phyloP scores from a whole-genome alignment of 2,888 invertebrate genomes.

The Mesodorylaimus sp. region DNA sequence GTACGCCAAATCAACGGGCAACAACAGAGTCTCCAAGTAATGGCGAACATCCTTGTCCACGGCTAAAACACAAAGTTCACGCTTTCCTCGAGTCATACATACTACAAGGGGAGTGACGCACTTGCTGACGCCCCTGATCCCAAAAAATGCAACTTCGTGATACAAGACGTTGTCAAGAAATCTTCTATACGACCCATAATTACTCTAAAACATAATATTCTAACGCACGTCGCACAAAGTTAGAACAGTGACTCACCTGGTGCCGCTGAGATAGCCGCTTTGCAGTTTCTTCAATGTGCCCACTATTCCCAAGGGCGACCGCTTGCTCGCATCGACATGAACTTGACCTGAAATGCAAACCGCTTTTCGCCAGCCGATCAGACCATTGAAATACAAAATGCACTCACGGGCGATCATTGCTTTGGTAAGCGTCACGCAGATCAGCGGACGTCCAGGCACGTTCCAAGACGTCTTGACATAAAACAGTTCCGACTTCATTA shows the following conservation, averaged over 20 bases:
- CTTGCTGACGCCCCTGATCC: neutral
- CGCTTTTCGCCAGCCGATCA: neutral
- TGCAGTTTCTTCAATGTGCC: slow-evolving; percentile 94
- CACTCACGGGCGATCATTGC: neutral
- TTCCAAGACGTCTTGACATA: slow-evolving; percentile 97
- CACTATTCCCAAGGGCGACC: no score
- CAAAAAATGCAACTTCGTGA: slow-evolving; percentile 76
- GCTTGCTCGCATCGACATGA: no score
- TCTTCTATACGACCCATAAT: slow-evolving; percentile 82
- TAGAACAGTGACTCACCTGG: slow-evolving; percentile 40
- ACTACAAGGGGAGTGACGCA: neutral
- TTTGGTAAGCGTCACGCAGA: slow-evolving; percentile 44
- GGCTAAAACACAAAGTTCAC: neutral
- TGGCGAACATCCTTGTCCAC: neutral
- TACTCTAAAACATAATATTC: slow-evolving; percentile 44
- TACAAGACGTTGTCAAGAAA: slow-evolving; percentile 88
- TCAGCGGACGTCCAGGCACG: slow-evolving; percentile 84
- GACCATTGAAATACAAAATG: neutral
- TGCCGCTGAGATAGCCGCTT: slow-evolving; percentile 96
- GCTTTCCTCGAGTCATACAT: no score
- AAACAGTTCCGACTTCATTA: slow-evolving; percentile 86
- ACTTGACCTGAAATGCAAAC: slow-evolving; percentile 27
- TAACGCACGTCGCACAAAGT: slow-evolving; percentile 7
- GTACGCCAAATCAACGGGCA: neutral
- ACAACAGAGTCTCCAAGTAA: neutral